Evolutionary conservation across 2,113 vertebrate genomes (phyloP).

Genomic region (Hyperopisus bebe): DNA sequence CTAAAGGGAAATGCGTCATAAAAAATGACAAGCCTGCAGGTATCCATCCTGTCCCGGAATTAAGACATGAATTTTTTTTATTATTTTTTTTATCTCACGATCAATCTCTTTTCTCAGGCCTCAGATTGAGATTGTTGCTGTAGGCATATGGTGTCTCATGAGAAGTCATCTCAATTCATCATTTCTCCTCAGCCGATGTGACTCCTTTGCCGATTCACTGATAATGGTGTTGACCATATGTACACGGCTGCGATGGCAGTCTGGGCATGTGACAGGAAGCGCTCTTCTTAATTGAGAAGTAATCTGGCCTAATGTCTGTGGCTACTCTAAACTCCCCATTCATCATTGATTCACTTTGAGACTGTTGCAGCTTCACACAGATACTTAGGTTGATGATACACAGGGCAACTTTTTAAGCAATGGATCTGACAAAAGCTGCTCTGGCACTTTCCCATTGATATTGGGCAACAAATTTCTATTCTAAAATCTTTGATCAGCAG

Average conservation of each 20-base stretch:
- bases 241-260: background rate
- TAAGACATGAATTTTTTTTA: background rate
- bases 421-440: background rate
- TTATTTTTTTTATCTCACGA: background rate
- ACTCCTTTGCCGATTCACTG: background rate
- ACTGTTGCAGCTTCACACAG: background rate
- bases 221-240: background rate
- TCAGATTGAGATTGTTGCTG: conserved; percentile 2
- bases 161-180: background rate
- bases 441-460: background rate
- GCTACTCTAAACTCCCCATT: background rate
- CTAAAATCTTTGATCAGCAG: background rate
- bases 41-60: background rate
- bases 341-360: background rate
- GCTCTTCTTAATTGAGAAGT: background rate
- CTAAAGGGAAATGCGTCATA: background rate
- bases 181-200: background rate
- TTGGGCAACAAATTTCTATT: background rate
- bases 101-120: background rate
- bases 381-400: background rate
- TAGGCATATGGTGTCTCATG: background rate
- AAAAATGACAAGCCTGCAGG: background rate
- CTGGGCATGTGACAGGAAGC: background rate
- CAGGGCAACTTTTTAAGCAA: background rate
- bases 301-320: background rate